These are phyloP conservation scores for Rhinolophus ferrumequinum DNA, from an alignment of 2,113 vertebrate genomes.

Conservation along the genomic window DNA sequence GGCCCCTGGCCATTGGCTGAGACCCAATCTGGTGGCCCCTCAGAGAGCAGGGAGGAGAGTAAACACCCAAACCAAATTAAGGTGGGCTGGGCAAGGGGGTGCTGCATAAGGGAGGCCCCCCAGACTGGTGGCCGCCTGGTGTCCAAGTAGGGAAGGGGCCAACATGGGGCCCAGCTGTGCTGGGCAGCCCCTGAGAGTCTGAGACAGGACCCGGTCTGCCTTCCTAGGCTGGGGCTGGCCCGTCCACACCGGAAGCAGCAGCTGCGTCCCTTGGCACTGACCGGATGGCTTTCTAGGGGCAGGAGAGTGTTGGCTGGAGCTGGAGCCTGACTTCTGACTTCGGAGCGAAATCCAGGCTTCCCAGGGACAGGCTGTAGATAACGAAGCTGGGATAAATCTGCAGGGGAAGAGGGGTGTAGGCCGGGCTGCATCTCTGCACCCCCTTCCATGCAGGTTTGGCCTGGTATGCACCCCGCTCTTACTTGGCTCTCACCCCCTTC, in stretches of 20 bases:
- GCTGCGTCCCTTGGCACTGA: not conserved
- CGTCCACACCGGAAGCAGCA: not conserved
- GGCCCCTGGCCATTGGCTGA: fast-evolving
- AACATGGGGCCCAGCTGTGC: fast-evolving
- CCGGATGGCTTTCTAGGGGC: not conserved
- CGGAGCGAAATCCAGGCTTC: not conserved
- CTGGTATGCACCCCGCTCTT: not conserved
- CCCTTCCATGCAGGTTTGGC: not conserved
- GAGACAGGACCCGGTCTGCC: not conserved
- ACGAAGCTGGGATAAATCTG: not conserved
- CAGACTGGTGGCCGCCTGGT: not conserved
- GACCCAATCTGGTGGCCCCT: fast-evolving
- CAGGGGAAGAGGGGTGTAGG: not conserved
- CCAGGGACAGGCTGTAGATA: not conserved
- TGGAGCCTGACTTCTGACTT: not conserved
- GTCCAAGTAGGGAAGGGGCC: fast-evolving
- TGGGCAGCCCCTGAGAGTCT: fast-evolving
- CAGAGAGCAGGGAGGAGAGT: not conserved
- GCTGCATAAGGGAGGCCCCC: not conserved
- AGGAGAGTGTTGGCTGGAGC: not conserved
- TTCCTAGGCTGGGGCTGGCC: not conserved
- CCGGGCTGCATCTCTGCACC: not conserved
- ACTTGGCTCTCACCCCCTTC: not conserved
- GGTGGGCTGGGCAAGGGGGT: too few species aligned
- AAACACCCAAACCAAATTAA: not conserved